Evolutionary conservation across 2,113 vertebrate genomes (phyloP), one percentile per base, ranked within the genome.

Genomic region (Cinclus mexicanus): DNA sequence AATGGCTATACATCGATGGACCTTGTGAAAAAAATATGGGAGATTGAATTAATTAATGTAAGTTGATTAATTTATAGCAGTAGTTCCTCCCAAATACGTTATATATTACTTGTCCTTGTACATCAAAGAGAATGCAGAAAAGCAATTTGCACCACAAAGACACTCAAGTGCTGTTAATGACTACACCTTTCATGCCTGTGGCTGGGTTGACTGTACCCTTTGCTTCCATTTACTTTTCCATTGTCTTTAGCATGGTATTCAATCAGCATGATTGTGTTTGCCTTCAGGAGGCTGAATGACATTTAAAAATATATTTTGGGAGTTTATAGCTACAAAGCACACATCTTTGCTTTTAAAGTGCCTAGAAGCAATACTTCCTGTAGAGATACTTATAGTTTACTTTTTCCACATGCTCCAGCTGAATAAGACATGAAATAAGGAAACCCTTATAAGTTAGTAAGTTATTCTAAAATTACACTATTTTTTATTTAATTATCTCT

Each of bases 1-100:
- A 99, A 99, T 55, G 99, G 99, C 87, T 99, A 99, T 98, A 99
- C 99, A 20, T 99, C 99, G 88, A 99, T 99, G 99, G 99, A 99
- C 96, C 98, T 99, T 94, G 98, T 99, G 90, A 99, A 99, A 98
- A 99, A 99, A 98, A 99, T 99, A 97, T 99, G 99, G 99, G 99
- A 99, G 93, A 99, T 99, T 77, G 99, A 99, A 97, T 98, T 99
- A 97, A 99, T 99, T 96, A 99, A 99, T 65, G 99, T 99, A 97
- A 99, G 99, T 98, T 92, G 88, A 80, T 93, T 56, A 50, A 63
- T 94, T 96, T 92, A 63, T 71, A n/a, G 86, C 37, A 72, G 83
- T 80, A 91, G 39, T 83, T 85, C 47, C 46, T 94, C 88, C 91
- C 90, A 82, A 94, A 87, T 82, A 52, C 10, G 2, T 53, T 28